Conservation (phyloP, 2,113 vertebrate species). For the Mystacornis crossleyi region DNA sequence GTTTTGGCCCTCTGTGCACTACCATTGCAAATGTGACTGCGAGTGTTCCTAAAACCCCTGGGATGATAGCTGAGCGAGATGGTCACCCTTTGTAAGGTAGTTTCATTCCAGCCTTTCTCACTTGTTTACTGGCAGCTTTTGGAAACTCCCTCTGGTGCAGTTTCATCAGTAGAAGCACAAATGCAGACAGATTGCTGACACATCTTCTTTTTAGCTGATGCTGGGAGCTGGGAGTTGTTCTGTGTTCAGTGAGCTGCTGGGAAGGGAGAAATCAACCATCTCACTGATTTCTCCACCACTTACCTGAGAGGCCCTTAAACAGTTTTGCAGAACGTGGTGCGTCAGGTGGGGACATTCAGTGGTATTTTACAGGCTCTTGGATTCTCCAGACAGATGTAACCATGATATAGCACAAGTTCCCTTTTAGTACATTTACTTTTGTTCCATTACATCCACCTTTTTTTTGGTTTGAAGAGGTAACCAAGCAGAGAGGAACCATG, state of each 20-base stretch:
- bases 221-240: neutral
- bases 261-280: neutral
- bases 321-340: neutral
- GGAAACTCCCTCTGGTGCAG: neutral
- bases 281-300: neutral
- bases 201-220: neutral
- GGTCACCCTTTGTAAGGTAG: neutral
- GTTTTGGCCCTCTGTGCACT: neutral
- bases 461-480: neutral
- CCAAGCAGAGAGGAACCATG: neutral
- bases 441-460: neutral
- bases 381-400: neutral
- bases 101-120: neutral
- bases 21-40: neutral
- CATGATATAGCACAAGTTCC: neutral
- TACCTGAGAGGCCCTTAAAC: neutral
- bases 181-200: neutral
- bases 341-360: neutral
- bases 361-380: neutral
- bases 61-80: neutral
- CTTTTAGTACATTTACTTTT: neutral
- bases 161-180: neutral
- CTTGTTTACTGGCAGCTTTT: neutral
- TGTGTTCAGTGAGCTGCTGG: neutral
- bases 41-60: neutral